phyloP scores from a whole-genome alignment of 2,888 invertebrate genomes.

The Lepidochrysops patricia region DNA sequence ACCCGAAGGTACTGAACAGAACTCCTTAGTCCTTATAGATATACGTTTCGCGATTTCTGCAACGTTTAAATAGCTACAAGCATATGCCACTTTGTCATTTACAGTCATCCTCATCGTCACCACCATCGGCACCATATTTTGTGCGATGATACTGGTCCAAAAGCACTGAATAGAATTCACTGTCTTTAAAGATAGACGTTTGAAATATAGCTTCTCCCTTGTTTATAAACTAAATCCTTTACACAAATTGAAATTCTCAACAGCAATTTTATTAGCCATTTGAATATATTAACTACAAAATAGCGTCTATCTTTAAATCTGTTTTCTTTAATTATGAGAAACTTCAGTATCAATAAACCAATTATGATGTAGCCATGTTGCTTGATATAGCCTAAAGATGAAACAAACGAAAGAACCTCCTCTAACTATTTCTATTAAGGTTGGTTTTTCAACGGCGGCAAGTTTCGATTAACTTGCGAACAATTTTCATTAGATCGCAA shows the following conservation, averaged over 20 bases:
- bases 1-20: no score
- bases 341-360: slow-evolving; percentile 12
- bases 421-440: background rate
- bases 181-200: no score
- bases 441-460: background rate
- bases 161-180: no score
- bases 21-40: no score
- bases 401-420: background rate
- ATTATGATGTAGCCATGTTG: slow-evolving; percentile 9
- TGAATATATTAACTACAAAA: background rate
- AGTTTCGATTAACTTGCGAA: background rate
- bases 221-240: slow-evolving; percentile 14
- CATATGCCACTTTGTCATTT: no score
- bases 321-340: slow-evolving; percentile 10
- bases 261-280: background rate
- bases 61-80: no score
- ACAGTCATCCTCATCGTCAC: no score
- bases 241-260: background rate
- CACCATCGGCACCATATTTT: no score
- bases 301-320: slow-evolving; percentile 10
- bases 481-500: slow-evolving; percentile 18
- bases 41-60: no score
- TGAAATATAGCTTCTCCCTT: slow-evolving; percentile 23
- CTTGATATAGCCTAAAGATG: background rate
- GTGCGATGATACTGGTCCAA: no score